Conservation (phyloP, 2,888 invertebrate species). For the Eretmocerus hayati region DNA sequence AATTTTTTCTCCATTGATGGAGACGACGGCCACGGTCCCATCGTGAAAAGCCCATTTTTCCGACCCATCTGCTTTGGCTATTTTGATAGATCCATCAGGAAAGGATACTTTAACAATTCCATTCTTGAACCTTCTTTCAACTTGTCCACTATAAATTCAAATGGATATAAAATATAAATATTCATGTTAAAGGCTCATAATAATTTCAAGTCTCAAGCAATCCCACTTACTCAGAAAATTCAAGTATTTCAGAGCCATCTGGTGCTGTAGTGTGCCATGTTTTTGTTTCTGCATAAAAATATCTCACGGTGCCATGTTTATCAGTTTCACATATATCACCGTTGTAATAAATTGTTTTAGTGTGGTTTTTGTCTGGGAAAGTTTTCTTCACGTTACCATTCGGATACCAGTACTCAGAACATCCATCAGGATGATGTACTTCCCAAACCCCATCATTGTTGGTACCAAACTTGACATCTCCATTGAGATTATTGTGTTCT, state of each 20-base stretch:
- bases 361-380: slow-evolving; percentile 59
- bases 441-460: slow-evolving; percentile 47
- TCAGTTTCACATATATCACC: slow-evolving; percentile 83
- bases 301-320: slow-evolving; percentile 68
- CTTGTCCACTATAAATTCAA: slow-evolving; percentile 63
- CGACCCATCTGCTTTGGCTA: slow-evolving; percentile 61
- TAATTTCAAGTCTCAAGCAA: too few species aligned
- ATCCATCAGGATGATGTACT: slow-evolving; percentile 66
- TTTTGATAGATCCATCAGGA: slow-evolving; percentile 71
- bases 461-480: slow-evolving; percentile 1
- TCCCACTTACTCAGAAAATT: slow-evolving; percentile 78
- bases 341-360: slow-evolving; percentile 72
- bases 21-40: slow-evolving; percentile 62
- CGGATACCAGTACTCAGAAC: slow-evolving; percentile 72
- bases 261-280: slow-evolving; percentile 80
- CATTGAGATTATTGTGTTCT: not conserved
- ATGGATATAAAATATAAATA: not conserved
- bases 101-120: slow-evolving; percentile 74
- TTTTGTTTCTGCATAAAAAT: slow-evolving; percentile 76
- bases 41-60: slow-evolving; percentile 79
- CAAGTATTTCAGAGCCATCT: slow-evolving; percentile 78
- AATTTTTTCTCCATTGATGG: slow-evolving; percentile 65
- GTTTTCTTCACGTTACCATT: slow-evolving; percentile 74
- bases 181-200: too few species aligned
- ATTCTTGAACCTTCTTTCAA: slow-evolving; percentile 72